Percentiles rank a stretch among this genome's conserved stretches.
Conservation (phyloP, 1,140 invertebrate genomes). For the Elymnias hypermnestra region DNA sequence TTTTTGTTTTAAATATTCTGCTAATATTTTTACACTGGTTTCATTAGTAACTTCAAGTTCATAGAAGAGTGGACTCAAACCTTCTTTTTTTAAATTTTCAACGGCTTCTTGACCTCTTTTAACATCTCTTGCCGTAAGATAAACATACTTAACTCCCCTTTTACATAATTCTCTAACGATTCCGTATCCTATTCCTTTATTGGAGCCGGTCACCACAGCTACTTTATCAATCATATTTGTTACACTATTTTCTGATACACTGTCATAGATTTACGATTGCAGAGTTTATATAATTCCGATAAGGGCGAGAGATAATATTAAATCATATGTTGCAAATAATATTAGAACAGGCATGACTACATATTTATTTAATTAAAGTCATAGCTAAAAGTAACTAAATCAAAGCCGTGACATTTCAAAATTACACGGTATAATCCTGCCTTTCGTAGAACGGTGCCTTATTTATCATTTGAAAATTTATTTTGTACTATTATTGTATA, state of each 20-base stretch:
- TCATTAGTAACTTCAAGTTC: conserved; percentile 80
- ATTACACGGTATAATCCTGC: too few species aligned
- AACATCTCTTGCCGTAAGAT: conserved; percentile 78
- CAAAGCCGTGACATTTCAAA: too few species aligned
- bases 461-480: too few species aligned
- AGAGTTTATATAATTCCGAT: too few species aligned
- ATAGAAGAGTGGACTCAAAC: conserved; percentile 72
- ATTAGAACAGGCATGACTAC: too few species aligned
- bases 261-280: too few species aligned
- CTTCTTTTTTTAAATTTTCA: conserved; percentile 64
- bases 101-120: conserved; percentile 76
- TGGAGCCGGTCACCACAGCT: conserved; percentile 80
- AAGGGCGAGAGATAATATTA: too few species aligned
- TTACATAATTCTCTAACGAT: conserved; percentile 80
- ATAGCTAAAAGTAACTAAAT: too few species aligned
- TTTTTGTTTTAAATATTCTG: conserved; percentile 76
- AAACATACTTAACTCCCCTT: conserved; percentile 78
- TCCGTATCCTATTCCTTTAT: conserved; percentile 86
- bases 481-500: too few species aligned
- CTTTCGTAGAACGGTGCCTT: too few species aligned
- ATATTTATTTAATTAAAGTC: too few species aligned
- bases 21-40: conserved; percentile 77
- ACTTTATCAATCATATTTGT: conserved; percentile 28
- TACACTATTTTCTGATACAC: not conserved
- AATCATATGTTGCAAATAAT: too few species aligned